Conservation (phyloP, 2,113 vertebrate genomes). For the Sigmodon hispidus region DNA sequence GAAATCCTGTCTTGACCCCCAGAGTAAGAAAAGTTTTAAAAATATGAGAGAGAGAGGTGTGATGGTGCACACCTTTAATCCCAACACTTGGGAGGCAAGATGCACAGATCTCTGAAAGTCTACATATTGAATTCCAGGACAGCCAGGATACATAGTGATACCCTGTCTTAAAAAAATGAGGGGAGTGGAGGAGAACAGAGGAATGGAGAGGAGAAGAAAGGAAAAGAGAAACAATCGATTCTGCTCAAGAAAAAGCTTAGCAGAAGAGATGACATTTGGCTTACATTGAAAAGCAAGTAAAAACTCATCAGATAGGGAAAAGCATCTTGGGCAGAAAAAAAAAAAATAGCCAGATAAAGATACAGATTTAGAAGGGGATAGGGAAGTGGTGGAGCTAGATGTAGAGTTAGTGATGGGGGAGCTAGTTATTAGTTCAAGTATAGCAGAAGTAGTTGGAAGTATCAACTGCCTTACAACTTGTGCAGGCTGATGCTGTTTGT, state of each 20-base stretch:
- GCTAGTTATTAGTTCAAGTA: background rate
- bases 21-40: too few relatives aligned
- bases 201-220: background rate
- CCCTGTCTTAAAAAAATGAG: background rate
- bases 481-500: background rate
- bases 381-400: background rate
- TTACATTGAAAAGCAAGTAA: background rate
- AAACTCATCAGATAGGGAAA: background rate
- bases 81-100: background rate
- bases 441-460: background rate
- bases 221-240: background rate
- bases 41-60: background rate
- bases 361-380: background rate
- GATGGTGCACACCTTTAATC: background rate
- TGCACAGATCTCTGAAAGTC: background rate
- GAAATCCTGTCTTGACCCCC: background rate
- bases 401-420: background rate
- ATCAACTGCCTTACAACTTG: background rate
- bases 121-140: background rate
- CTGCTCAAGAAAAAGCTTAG: slow-evolving; percentile 33
- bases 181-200: background rate
- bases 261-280: slow-evolving; percentile 1
- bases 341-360: background rate
- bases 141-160: background rate
- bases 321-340: background rate